Conservation (phyloP, 30 jellyfish, hydroid and myxozoan species). For the Pseudorhiza aurosa region DNA sequence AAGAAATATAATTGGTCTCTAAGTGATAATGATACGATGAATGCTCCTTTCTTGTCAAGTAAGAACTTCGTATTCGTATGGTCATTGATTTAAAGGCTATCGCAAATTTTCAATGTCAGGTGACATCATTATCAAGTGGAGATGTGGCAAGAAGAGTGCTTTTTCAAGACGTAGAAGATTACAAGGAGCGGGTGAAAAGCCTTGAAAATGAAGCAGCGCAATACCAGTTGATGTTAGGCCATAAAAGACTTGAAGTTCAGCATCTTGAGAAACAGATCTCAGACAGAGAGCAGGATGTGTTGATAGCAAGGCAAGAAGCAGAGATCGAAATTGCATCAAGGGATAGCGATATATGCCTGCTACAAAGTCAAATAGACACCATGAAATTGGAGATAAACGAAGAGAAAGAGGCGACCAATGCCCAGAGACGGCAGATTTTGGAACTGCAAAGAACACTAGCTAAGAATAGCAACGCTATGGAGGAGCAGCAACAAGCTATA, state of each 20-base stretch:
- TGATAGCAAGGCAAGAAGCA: conserved; percentile 39
- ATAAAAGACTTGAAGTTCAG: conserved; percentile 79
- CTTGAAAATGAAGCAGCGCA: conserved; percentile 89
- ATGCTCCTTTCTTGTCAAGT: too few relatives aligned
- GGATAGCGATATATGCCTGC: conserved; percentile 28
- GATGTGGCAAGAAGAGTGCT: conserved; percentile 64
- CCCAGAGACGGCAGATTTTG: conserved; percentile 6
- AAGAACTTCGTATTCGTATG: too few relatives aligned
- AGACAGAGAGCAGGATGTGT: conserved; percentile 5
- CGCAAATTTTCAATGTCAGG: background rate
- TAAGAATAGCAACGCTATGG: background rate
- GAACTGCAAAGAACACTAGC: conserved; percentile 41
- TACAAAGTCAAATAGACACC: conserved; percentile 19
- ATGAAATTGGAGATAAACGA: conserved; percentile 29
- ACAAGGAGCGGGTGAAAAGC: conserved; percentile 66
- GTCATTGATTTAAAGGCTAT: too few relatives aligned
- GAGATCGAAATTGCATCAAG: conserved; percentile 19
- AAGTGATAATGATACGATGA: too few relatives aligned
- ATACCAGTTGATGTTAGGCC: conserved; percentile 85
- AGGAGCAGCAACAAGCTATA: conserved; percentile 70
- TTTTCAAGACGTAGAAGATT: conserved; percentile 7
- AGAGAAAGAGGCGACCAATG: conserved; percentile 58
- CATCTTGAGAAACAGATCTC: conserved; percentile 52
- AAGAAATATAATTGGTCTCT: too few relatives aligned
- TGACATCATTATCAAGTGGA: background rate